Percentiles rank a stretch among this genome's conserved stretches.
These are phyloP conservation scores for Brachyalestes nurse DNA, from an alignment of 2,797 vertebrate genomes.

Conservation along the genomic window DNA sequence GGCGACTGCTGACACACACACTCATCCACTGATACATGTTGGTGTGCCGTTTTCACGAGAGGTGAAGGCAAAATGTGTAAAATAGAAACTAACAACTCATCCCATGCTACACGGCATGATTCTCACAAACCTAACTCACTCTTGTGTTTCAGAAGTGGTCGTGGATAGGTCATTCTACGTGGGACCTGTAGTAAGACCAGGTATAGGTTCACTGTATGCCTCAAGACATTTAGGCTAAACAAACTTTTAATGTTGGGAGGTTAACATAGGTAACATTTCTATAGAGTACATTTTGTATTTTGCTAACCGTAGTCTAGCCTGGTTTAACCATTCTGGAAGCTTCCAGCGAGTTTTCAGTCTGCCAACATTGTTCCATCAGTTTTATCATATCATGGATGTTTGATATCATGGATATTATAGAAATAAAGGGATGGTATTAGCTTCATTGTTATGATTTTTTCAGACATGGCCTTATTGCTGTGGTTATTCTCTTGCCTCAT, in stretches of 20 bases:
- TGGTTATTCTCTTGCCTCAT: too few relatives aligned
- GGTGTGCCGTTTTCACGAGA: not conserved
- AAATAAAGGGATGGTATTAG: too few relatives aligned
- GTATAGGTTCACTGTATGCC: slow-evolving; percentile 66
- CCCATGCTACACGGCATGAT: not conserved
- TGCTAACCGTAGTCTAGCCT: not conserved
- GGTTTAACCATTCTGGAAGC: slow-evolving; percentile 16
- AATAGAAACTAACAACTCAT: slow-evolving; percentile 7
- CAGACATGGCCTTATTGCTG: too few relatives aligned
- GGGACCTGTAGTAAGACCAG: slow-evolving; percentile 79
- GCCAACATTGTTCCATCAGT: not conserved
- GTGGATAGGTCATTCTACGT: slow-evolving; percentile 65
- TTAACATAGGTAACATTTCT: slow-evolving; percentile 13
- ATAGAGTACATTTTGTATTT: not conserved
- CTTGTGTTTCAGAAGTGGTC: slow-evolving; percentile 81
- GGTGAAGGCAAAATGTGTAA: not conserved
- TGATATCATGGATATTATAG: not conserved
- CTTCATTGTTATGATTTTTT: too few relatives aligned
- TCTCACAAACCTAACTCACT: slow-evolving; percentile 64
- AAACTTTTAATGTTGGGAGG: slow-evolving; percentile 45
- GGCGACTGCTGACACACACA: not conserved
- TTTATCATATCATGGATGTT: too few relatives aligned
- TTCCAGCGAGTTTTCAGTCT: not conserved
- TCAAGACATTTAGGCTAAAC: slow-evolving; percentile 14
- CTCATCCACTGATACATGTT: not conserved